phyloP scores from a whole-genome alignment of 2,113 vertebrate genomes.

The Cololabis saira region DNA sequence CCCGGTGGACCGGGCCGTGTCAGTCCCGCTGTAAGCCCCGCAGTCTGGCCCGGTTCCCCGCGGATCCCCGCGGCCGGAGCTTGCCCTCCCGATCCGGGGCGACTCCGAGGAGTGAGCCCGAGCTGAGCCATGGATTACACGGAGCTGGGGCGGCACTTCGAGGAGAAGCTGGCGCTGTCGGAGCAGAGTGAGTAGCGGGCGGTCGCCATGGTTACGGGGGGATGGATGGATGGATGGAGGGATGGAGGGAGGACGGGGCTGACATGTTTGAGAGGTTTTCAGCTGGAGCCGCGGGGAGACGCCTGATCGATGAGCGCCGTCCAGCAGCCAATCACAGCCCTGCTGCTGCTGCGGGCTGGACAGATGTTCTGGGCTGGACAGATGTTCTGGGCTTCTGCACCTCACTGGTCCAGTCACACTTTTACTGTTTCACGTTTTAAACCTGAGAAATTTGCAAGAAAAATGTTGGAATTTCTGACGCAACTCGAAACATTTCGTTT shows the following conservation, averaged over 20 bases:
- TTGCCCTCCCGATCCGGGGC: conserved; percentile 60
- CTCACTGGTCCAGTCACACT: no score
- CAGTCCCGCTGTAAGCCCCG: neutral
- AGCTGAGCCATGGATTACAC: conserved; percentile 79
- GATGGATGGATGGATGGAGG: neutral
- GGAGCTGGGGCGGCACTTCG: conserved; percentile 69
- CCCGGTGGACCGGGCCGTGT: neutral
- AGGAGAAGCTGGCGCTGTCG: conserved; percentile 76
- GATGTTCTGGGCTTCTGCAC: no score
- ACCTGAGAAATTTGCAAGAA: no score
- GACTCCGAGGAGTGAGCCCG: conserved; percentile 81
- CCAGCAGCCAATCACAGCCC: conserved; percentile 5
- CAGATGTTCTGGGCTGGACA: no score
- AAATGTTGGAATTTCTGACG: no score
- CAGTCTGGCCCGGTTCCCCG: conserved; percentile 9
- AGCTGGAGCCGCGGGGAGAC: no score
- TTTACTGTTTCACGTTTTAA: no score
- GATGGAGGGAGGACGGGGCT: neutral
- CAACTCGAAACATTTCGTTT: no score
- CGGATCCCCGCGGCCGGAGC: conserved; percentile 71
- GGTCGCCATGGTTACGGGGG: neutral
- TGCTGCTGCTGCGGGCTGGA: no score
- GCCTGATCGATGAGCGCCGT: no score
- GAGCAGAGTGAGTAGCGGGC: conserved; percentile 75
- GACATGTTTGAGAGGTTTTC: no score